Conservation (phyloP, 1,140 invertebrate genomes). For the Pemphigus obesinymphae region DNA sequence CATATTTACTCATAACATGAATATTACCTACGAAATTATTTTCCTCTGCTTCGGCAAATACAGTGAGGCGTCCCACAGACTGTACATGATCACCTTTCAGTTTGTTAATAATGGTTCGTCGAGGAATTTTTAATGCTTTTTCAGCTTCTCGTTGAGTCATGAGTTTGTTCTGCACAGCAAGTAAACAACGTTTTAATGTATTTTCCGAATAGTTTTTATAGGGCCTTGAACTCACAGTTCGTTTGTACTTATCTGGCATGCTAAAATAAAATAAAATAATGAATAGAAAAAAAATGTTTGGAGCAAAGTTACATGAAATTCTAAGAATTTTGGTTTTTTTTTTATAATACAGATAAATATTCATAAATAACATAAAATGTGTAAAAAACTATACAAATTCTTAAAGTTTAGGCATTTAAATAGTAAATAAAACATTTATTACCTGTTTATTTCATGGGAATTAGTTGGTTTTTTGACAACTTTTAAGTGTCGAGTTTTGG, state of each 20-base stretch:
- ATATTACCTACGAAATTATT: neutral
- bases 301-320: too few species aligned
- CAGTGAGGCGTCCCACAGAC: neutral
- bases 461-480: neutral
- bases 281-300: neutral
- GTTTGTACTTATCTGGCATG: neutral
- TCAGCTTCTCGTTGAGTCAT: constrained; percentile 41
- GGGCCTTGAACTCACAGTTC: constrained; percentile 27
- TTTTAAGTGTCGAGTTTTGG: neutral
- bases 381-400: too few species aligned
- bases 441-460: too few species aligned
- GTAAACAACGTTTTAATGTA: constrained; percentile 38
- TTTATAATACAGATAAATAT: neutral
- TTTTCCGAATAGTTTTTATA: constrained; percentile 42
- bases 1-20: constrained; percentile 20
- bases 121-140: constrained; percentile 32
- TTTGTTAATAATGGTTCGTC: constrained; percentile 42
- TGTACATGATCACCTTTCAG: constrained; percentile 10
- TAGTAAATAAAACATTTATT: too few species aligned
- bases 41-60: neutral
- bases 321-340: constrained; percentile 10
- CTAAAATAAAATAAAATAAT: constrained; percentile 13
- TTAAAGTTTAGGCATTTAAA: too few species aligned
- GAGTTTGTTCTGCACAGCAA: constrained; percentile 14
- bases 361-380: too few species aligned